Evolutionary conservation across 2,113 vertebrate species (phyloP).

Genomic region (Podarcis raffonei): DNA sequence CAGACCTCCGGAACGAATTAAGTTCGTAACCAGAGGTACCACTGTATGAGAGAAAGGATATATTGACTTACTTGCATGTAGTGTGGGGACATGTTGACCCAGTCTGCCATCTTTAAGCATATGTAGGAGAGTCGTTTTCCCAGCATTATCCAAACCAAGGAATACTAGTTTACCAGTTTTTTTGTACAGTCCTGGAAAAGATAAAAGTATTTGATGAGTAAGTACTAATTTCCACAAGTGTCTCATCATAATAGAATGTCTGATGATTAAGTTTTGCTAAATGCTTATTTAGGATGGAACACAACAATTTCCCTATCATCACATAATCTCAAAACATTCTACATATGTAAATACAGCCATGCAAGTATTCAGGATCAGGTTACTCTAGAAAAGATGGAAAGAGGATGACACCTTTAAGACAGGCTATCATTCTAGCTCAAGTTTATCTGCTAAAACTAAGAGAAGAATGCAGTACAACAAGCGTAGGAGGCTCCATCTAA

Average conservation of each 20-base stretch:
- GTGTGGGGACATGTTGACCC: constrained; percentile 95
- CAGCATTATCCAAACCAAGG: constrained; percentile 98
- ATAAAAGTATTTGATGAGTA: not conserved
- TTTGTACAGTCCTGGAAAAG: constrained; percentile 92
- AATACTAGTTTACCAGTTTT: constrained; percentile 99
- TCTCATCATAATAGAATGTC: not conserved
- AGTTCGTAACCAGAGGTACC: too few relatives aligned
- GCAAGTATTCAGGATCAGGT: not conserved
- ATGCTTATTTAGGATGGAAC: not conserved
- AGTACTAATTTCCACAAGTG: not conserved
- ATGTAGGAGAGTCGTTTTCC: constrained; percentile 97
- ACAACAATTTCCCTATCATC: not conserved
- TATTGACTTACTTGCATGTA: constrained; percentile 94
- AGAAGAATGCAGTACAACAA: not conserved
- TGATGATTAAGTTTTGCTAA: not conserved
- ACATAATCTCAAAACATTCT: not conserved
- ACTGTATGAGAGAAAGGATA: not conserved
- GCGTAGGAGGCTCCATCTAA: not conserved
- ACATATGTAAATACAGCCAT: not conserved
- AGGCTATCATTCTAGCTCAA: not conserved
- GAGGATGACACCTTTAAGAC: not conserved
- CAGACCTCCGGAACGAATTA: too few relatives aligned
- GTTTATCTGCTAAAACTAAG: not conserved
- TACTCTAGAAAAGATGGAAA: not conserved
- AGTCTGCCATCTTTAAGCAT: constrained; percentile 99